These are phyloP conservation scores for Drosophila santomea DNA, from an alignment of 1,140 invertebrate genomes.

Conservation along the genomic window DNA sequence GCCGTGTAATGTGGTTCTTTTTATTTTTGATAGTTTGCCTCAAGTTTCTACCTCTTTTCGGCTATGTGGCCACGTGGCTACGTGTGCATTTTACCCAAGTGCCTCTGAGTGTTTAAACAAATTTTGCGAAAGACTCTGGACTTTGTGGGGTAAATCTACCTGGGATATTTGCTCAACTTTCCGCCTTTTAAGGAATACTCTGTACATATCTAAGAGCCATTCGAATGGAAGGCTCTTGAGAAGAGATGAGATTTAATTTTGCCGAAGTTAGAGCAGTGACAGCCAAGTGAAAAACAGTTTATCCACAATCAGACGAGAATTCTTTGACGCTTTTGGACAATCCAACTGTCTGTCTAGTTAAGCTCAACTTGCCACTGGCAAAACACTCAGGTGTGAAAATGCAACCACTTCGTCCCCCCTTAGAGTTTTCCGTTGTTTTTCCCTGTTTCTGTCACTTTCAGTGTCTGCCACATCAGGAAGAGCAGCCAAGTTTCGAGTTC, in stretches of 20 bases:
- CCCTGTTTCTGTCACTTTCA: constrained; percentile 21
- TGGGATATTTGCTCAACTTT: constrained; percentile 20
- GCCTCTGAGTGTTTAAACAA: constrained; percentile 20
- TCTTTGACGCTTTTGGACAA: constrained; percentile 34
- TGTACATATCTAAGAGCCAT: neutral
- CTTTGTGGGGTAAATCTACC: neutral
- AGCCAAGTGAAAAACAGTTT: constrained; percentile 17
- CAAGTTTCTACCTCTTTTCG: constrained; percentile 9
- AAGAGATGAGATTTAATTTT: neutral
- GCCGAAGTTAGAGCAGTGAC: constrained; percentile 1
- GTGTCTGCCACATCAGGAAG: constrained; percentile 37
- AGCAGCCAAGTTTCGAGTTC: constrained; percentile 42
- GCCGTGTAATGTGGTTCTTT: constrained; percentile 51
- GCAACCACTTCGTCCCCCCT: neutral
- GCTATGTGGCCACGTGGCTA: constrained; percentile 9
- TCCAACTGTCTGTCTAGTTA: constrained; percentile 40
- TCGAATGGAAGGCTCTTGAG: constrained; percentile 5
- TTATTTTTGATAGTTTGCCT: constrained; percentile 44
- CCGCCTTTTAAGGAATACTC: constrained; percentile 24
- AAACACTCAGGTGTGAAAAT: constrained; percentile 33
- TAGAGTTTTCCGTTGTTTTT: neutral
- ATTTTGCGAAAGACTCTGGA: constrained; percentile 11
- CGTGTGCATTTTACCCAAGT: constrained; percentile 48
- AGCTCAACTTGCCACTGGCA: constrained; percentile 39
- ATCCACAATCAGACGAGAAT: constrained; percentile 25